Evolutionary conservation across 2,888 invertebrate genomes (phyloP).

Genomic region (Mallateleia sp.): DNA sequence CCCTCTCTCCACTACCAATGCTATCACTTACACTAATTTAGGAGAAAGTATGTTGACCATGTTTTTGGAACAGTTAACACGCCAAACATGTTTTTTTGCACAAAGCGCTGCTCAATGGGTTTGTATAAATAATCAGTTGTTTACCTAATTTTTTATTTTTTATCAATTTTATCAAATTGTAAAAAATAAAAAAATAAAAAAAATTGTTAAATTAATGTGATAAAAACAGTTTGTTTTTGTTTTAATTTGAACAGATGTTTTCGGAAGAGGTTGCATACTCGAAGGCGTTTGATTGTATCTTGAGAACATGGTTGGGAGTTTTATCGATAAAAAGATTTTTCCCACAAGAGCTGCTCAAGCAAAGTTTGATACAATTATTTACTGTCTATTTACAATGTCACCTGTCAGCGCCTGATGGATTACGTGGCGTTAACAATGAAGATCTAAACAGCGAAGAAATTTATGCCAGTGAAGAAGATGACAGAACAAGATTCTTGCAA

Average conservation of each 20-base stretch:
- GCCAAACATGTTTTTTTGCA: slow-evolving; percentile 92
- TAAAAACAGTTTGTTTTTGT: no score
- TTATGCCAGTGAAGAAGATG: slow-evolving; percentile 92
- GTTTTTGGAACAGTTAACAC: slow-evolving; percentile 92
- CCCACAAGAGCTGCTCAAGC: slow-evolving; percentile 88
- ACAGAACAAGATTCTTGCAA: slow-evolving; percentile 92
- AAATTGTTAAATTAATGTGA: no score
- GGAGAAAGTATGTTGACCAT: slow-evolving; percentile 90
- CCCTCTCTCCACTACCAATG: no score
- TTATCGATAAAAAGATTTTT: slow-evolving; percentile 89
- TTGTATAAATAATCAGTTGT: slow-evolving; percentile 84
- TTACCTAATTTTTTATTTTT: not conserved
- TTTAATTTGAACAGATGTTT: slow-evolving; percentile 86
- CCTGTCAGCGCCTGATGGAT: slow-evolving; percentile 95
- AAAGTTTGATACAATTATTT: slow-evolving; percentile 92
- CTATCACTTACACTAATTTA: slow-evolving; percentile 89
- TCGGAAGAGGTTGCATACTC: slow-evolving; percentile 91
- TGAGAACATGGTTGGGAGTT: slow-evolving; percentile 93
- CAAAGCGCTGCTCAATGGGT: slow-evolving; percentile 92
- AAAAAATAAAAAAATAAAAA: slow-evolving; percentile 4
- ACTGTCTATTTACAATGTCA: slow-evolving; percentile 95
- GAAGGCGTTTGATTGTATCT: slow-evolving; percentile 93
- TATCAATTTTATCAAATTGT: slow-evolving; percentile 21
- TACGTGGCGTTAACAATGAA: slow-evolving; percentile 90
- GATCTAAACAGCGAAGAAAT: slow-evolving; percentile 91